These are phyloP conservation scores for Eudasyphora cyanicolor DNA, from an alignment of 2,888 invertebrate genomes.

Conservation along the genomic window DNA sequence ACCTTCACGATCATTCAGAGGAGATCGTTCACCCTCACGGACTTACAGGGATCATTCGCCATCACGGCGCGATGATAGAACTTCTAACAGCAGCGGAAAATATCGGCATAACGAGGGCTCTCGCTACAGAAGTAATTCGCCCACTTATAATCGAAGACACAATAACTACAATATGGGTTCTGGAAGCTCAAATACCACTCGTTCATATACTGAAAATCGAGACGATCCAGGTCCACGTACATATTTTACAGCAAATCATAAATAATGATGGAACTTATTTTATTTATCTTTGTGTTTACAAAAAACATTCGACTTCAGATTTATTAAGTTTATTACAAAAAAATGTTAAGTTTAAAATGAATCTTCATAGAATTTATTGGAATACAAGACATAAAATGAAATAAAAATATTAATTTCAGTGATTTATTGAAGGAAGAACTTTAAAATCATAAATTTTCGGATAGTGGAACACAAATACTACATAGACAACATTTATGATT, in stretches of 20 bases:
- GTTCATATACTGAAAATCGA: constrained; percentile 11
- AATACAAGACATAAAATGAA: no score
- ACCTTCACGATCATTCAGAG: constrained; percentile 3
- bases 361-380: no score
- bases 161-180: background rate
- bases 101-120: background rate
- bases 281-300: no score
- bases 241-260: constrained; percentile 15
- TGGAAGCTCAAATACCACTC: constrained; percentile 5
- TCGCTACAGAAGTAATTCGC: background rate
- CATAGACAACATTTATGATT: no score
- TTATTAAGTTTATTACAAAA: no score
- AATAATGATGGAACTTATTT: background rate
- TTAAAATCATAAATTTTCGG: no score
- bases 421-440: no score
- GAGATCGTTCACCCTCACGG: background rate
- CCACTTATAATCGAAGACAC: background rate
- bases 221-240: constrained; percentile 26
- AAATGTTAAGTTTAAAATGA: background rate
- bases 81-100: background rate
- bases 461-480: no score
- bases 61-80: background rate
- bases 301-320: no score
- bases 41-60: constrained; percentile 7
- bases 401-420: no score